phyloP scores from a whole-genome alignment of 2,113 vertebrate genomes.

The Regulus satrapa region DNA sequence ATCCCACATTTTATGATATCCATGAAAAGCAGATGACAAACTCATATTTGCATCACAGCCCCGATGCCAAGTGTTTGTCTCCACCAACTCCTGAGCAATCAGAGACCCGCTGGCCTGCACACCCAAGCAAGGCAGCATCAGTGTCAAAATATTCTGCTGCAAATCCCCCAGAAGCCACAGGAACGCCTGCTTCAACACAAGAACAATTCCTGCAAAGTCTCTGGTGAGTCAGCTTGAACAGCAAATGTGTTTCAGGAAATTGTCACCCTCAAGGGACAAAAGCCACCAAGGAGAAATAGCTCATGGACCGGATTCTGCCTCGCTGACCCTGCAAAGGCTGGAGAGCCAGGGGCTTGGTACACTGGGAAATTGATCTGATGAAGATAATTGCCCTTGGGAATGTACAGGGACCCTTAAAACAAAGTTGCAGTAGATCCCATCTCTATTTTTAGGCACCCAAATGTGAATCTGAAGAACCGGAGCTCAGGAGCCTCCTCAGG shows the following conservation, averaged over 20 bases:
- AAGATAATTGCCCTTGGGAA: background rate
- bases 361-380: background rate
- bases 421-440: background rate
- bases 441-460: background rate
- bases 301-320: background rate
- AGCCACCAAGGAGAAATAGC: background rate
- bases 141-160: constrained; percentile 13
- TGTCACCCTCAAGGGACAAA: background rate
- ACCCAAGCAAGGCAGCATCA: constrained; percentile 16
- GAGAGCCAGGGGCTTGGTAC: background rate
- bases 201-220: background rate
- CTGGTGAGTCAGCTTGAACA: background rate
- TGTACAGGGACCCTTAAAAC: background rate
- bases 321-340: background rate
- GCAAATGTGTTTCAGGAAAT: background rate
- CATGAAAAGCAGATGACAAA: background rate
- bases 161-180: constrained; percentile 2
- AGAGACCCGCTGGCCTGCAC: background rate
- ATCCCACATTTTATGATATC: background rate
- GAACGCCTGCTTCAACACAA: background rate
- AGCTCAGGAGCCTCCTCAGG: background rate
- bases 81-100: background rate
- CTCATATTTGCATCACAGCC: background rate
- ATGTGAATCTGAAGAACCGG: background rate
- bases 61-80: background rate